Percentiles rank a stretch among this genome's conserved stretches.
Conservation (phyloP, 2,797 vertebrate genomes). For the Picus viridis region DNA sequence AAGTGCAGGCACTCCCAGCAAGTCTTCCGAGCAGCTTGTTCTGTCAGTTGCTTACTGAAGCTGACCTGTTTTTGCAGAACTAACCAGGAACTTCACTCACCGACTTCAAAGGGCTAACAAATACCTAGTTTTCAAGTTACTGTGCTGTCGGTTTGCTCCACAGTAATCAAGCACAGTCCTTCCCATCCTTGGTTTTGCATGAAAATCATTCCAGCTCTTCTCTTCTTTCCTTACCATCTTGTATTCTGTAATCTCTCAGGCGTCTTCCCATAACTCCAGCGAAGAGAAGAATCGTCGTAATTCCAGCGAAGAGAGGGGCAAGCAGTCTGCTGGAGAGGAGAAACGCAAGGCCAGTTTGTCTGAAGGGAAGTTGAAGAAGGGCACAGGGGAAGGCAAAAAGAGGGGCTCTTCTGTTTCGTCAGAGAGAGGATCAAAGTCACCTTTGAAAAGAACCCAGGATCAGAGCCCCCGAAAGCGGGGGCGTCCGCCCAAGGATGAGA, state of each 20-base stretch:
- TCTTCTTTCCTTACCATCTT: constrained; percentile 67
- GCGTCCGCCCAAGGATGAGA: constrained; percentile 91
- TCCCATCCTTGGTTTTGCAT: constrained; percentile 58
- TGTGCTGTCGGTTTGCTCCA: background rate
- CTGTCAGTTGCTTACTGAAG: background rate
- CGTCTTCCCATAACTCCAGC: constrained; percentile 78
- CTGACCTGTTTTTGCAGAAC: constrained; percentile 13
- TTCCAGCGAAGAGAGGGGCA: constrained; percentile 83
- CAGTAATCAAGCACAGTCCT: constrained; percentile 11
- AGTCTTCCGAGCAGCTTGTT: constrained; percentile 14
- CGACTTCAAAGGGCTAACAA: background rate
- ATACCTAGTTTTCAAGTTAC: background rate
- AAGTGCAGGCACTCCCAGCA: background rate
- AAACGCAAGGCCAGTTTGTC: constrained; percentile 84
- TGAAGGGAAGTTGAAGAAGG: constrained; percentile 83
- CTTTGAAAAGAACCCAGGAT: constrained; percentile 84
- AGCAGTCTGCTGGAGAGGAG: constrained; percentile 81
- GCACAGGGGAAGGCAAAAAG: constrained; percentile 81
- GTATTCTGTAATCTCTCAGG: constrained; percentile 79
- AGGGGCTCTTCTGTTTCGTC: constrained; percentile 79
- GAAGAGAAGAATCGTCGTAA: constrained; percentile 85
- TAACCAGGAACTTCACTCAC: constrained; percentile 34
- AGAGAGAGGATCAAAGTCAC: constrained; percentile 85
- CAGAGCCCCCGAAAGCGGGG: constrained; percentile 92
- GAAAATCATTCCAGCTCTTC: constrained; percentile 47